Conservation (phyloP, 2,888 invertebrate genomes). For the Sceliomorpha sp. region DNA sequence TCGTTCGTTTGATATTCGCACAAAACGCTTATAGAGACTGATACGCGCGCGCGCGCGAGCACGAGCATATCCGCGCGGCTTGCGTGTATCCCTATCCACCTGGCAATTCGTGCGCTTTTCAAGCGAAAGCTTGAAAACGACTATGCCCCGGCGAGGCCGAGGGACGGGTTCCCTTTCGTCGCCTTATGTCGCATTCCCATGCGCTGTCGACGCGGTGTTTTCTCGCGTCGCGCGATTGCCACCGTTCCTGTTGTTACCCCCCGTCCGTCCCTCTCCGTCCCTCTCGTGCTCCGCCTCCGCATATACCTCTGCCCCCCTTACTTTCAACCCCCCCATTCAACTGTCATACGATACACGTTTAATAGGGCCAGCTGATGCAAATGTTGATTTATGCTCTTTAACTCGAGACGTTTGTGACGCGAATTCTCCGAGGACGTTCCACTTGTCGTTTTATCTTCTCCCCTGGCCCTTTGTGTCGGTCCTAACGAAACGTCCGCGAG, state of each 20-base stretch:
- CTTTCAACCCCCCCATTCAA: constrained; percentile 14
- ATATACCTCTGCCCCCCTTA: not conserved
- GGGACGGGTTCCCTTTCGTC: not conserved
- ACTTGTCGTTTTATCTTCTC: too few relatives aligned
- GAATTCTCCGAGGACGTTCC: too few relatives aligned
- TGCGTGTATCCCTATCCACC: not conserved
- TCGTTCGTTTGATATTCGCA: too few relatives aligned
- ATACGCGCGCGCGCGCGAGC: too few relatives aligned
- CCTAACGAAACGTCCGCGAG: not conserved
- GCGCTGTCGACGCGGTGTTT: not conserved
- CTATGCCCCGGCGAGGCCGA: constrained; percentile 7
- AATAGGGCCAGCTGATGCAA: constrained; percentile 1
- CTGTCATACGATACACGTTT: constrained; percentile 3
- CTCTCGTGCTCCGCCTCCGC: not conserved
- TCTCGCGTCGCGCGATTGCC: not conserved
- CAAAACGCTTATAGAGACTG: too few relatives aligned
- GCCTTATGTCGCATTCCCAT: not conserved
- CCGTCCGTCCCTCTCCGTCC: not conserved
- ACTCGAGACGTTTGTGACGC: too few relatives aligned
- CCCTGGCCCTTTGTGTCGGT: too few relatives aligned
- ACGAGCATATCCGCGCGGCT: too few relatives aligned
- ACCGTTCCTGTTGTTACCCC: constrained; percentile 1
- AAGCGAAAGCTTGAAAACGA: not conserved
- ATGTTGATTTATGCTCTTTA: not conserved
- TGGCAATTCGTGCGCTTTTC: not conserved